phyloP scores from a whole-genome alignment of 2,113 vertebrate genomes.

The Cephalopholis sonnerati region DNA sequence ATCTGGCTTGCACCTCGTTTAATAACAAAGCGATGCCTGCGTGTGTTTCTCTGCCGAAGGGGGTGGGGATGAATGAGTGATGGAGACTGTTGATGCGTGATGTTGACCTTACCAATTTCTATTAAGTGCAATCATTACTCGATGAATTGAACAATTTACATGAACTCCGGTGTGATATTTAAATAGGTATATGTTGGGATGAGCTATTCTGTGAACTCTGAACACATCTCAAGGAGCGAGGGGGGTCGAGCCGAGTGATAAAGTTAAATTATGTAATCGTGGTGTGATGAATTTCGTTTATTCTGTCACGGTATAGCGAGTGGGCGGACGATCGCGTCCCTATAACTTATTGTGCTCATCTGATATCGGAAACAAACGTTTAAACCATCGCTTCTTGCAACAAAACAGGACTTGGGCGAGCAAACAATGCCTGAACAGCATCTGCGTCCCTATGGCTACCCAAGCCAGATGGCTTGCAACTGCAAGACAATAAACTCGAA shows the following conservation, averaged over 20 bases:
- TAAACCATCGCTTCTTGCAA: slow-evolving; percentile 27
- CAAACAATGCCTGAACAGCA: slow-evolving; percentile 82
- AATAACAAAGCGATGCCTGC: slow-evolving; percentile 83
- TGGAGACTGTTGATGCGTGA: slow-evolving; percentile 73
- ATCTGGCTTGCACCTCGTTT: slow-evolving; percentile 69
- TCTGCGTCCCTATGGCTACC: slow-evolving; percentile 81
- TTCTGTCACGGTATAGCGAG: not conserved
- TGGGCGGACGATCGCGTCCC: rapidly evolving
- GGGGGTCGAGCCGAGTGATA: not conserved
- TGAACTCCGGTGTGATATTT: not conserved
- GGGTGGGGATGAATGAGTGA: slow-evolving; percentile 77
- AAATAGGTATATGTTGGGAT: not conserved
- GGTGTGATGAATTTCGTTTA: not conserved
- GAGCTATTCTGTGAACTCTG: not conserved
- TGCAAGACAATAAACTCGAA: slow-evolving; percentile 81
- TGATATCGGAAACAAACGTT: not conserved
- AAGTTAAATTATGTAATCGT: slow-evolving; percentile 49
- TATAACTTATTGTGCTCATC: rapidly evolving
- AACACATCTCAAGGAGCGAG: not conserved
- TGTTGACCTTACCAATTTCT: slow-evolving; percentile 70
- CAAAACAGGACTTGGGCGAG: slow-evolving; percentile 57
- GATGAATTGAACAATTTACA: slow-evolving; percentile 14
- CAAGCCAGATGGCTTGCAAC: slow-evolving; percentile 79
- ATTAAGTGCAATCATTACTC: slow-evolving; percentile 50
- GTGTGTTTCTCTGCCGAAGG: slow-evolving; percentile 70